Evolutionary conservation across 2,797 vertebrate species (phyloP).

Genomic region (Microhierax caerulescens): DNA sequence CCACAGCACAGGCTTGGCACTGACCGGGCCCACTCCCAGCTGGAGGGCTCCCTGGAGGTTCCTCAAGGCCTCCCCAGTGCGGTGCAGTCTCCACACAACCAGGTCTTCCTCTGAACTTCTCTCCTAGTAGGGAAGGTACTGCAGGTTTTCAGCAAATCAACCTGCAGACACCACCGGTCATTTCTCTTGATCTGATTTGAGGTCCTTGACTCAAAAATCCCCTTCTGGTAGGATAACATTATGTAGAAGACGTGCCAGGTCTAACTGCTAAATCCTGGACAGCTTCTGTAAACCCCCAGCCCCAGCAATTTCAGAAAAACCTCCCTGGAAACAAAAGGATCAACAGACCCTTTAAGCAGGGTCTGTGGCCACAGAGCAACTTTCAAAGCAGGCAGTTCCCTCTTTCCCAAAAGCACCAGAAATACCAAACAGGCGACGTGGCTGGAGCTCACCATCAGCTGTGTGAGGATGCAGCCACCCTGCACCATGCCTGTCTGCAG

Average conservation of each 20-base stretch:
- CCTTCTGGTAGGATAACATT: neutral
- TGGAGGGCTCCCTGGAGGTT: neutral
- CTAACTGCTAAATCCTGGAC: neutral
- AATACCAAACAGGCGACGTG: neutral
- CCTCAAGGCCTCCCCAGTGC: neutral
- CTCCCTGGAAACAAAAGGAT: neutral
- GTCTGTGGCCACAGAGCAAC: neutral
- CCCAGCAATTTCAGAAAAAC: neutral
- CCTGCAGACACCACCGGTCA: fast-evolving
- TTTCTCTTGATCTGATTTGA: neutral
- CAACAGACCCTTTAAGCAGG: fast-evolving
- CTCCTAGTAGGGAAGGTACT: neutral
- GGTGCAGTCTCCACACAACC: neutral
- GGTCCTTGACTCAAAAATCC: neutral
- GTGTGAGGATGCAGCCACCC: neutral
- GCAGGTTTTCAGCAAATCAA: neutral
- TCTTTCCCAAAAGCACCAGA: neutral
- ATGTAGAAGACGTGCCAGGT: neutral
- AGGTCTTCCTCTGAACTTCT: neutral
- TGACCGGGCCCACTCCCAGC: fast-evolving
- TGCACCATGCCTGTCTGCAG: neutral
- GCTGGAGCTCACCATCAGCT: fast-evolving
- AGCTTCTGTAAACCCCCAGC: fast-evolving
- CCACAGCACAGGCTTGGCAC: fast-evolving
- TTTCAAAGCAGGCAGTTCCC: neutral